phyloP scores from a whole-genome alignment of 2,888 invertebrate species.

The Sipha maydis region DNA sequence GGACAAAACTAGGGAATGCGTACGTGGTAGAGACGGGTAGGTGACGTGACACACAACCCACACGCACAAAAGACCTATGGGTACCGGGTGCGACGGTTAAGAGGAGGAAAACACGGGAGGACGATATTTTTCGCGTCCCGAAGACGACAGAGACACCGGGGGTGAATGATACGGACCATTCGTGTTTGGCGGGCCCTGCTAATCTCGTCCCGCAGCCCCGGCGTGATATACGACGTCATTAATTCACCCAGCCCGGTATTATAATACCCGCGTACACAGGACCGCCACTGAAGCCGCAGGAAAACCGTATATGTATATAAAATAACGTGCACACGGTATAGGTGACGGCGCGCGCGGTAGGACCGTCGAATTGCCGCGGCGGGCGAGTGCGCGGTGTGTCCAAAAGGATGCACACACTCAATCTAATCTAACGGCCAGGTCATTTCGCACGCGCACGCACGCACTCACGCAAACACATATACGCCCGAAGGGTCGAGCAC shows the following conservation, averaged over 20 bases:
- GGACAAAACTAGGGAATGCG: background rate
- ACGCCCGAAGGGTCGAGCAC: background rate
- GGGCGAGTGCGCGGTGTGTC: background rate
- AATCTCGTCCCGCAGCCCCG: constrained; percentile 41
- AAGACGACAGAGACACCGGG: constrained; percentile 58
- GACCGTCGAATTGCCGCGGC: background rate
- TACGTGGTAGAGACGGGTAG: background rate
- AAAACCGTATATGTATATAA: no score
- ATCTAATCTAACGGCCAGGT: constrained; percentile 57
- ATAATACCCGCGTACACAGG: constrained; percentile 15
- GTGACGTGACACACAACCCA: background rate
- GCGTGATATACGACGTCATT: constrained; percentile 56
- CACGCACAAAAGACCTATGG: background rate
- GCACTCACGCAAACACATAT: background rate
- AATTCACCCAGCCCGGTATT: constrained; percentile 52
- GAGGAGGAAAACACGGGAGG: constrained; percentile 24
- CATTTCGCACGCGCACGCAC: constrained; percentile 2
- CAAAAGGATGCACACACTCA: constrained; percentile 54
- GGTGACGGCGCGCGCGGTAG: background rate
- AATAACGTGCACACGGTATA: no score
- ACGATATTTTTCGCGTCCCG: constrained; percentile 53
- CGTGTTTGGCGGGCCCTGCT: constrained; percentile 1
- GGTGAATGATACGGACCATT: constrained; percentile 52
- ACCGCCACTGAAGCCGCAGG: background rate
- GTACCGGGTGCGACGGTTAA: background rate